phyloP scores from a whole-genome alignment of 2,113 vertebrate genomes.

The Malurus cyaneus region DNA sequence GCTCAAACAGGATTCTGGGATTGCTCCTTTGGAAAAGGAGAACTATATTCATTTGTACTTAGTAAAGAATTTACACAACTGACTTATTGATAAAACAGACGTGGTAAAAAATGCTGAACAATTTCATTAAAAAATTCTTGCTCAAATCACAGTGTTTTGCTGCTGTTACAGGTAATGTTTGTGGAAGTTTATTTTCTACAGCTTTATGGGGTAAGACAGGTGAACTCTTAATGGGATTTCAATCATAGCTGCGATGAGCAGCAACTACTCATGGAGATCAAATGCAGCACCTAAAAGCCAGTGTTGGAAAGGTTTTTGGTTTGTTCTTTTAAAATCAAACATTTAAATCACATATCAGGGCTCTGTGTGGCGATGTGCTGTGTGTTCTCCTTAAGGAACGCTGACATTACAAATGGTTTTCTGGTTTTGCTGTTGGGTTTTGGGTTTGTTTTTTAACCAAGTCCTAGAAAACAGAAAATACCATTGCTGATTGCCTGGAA shows the following conservation, averaged over 20 bases:
- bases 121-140: background rate
- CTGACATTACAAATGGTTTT: background rate
- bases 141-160: background rate
- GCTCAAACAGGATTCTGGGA: background rate
- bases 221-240: background rate
- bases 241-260: background rate
- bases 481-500: background rate
- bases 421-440: background rate
- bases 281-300: background rate
- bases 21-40: background rate
- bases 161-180: background rate
- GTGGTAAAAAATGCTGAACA: background rate
- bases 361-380: fast-evolving
- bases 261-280: background rate
- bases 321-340: background rate
- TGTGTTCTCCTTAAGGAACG: background rate
- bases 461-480: background rate
- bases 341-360: background rate
- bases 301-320: background rate
- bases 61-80: background rate
- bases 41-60: background rate
- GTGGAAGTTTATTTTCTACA: background rate
- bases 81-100: background rate
- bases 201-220: background rate
- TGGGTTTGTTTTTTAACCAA: background rate